These are phyloP conservation scores for Stomatorhinus ivindoensis DNA, from an alignment of 2,113 vertebrate species.

Conservation along the genomic window DNA sequence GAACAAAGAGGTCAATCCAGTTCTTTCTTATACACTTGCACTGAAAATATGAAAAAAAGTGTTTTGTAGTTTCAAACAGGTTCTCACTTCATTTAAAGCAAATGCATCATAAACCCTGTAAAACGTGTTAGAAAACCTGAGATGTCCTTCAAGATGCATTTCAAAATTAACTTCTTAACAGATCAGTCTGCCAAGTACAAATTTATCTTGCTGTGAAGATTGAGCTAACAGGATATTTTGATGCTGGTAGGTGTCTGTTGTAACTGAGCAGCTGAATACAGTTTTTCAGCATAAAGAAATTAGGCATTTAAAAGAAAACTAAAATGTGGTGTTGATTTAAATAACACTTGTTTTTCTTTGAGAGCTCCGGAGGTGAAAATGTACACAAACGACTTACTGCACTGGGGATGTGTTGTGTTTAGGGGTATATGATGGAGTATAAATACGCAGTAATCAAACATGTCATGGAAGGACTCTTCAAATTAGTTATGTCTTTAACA, in stretches of 20 bases:
- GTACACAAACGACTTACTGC: not conserved
- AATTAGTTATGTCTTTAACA: not conserved
- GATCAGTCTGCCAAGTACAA: not conserved
- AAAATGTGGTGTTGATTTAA: not conserved
- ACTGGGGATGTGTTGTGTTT: not conserved
- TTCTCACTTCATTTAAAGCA: not conserved
- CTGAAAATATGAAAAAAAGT: not conserved
- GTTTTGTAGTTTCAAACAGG: not conserved
- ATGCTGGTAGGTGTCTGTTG: not conserved
- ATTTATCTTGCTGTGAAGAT: not conserved
- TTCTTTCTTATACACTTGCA: not conserved
- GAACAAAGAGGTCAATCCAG: not conserved
- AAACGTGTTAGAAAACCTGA: not conserved
- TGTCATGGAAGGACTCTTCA: not conserved
- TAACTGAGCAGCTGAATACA: not conserved
- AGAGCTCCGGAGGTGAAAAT: not conserved
- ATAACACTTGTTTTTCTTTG: not conserved
- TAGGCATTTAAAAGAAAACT: not conserved
- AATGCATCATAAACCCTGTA: not conserved
- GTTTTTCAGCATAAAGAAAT: not conserved
- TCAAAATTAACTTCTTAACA: not conserved
- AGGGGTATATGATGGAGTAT: not conserved
- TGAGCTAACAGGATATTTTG: not conserved
- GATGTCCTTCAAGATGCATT: not conserved
- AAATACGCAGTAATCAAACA: not conserved